Percentiles rank a stretch among this genome's conserved stretches.
Evolutionary conservation across 2,888 invertebrate species (phyloP).

Genomic region (Drosophila robusta): DNA sequence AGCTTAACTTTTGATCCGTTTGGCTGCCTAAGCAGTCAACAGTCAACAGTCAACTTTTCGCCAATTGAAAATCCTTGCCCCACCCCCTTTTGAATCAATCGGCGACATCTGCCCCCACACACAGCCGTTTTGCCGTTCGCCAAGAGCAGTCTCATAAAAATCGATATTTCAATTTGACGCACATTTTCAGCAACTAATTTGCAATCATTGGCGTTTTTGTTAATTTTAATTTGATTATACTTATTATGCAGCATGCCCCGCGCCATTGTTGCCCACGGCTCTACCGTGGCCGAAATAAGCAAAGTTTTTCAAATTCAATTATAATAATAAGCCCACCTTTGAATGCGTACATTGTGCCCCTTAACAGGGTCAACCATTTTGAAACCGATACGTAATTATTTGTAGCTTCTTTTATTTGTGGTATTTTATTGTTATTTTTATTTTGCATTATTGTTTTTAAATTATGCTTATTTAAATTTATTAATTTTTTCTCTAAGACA

Average conservation of each 20-base stretch:
- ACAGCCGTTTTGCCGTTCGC: not conserved
- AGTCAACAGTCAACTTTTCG: constrained; percentile 45
- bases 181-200: constrained; percentile 71
- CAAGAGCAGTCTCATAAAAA: constrained; percentile 32
- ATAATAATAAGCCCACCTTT: constrained; percentile 19
- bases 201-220: constrained; percentile 74
- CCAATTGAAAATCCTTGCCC: constrained; percentile 32
- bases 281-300: constrained; percentile 29
- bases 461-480: too few relatives aligned
- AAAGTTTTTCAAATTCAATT: constrained; percentile 27
- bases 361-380: not conserved
- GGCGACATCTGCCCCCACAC: constrained; percentile 10
- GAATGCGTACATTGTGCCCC: constrained; percentile 1
- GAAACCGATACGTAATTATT: not conserved
- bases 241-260: constrained; percentile 40
- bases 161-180: constrained; percentile 68
- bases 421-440: not conserved
- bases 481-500: too few relatives aligned
- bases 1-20: constrained; percentile 80
- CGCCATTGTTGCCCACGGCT: constrained; percentile 13
- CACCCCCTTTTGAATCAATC: constrained; percentile 21
- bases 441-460: too few relatives aligned
- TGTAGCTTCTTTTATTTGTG: not conserved
- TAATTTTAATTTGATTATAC: constrained; percentile 75
- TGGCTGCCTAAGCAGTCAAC: constrained; percentile 60